These are phyloP conservation scores for Callipepla californica DNA, from an alignment of 2,113 vertebrate species.

Conservation along the genomic window DNA sequence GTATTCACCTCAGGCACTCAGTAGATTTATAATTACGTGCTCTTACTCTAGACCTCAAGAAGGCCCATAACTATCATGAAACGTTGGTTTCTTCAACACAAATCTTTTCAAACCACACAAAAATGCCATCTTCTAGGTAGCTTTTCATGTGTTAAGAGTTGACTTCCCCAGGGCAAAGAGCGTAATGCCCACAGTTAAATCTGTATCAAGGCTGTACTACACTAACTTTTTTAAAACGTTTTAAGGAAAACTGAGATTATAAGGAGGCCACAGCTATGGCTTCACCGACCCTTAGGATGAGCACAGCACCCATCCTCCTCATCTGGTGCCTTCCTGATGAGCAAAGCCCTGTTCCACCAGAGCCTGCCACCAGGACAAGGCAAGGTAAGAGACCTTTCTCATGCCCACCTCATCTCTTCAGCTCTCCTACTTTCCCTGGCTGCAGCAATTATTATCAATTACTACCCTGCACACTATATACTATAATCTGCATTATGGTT, in stretches of 20 bases:
- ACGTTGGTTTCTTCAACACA: slow-evolving; percentile 16
- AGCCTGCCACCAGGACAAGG: neutral
- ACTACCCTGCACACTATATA: neutral
- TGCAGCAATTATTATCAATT: neutral
- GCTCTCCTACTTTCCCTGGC: neutral
- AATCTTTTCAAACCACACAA: slow-evolving; percentile 5
- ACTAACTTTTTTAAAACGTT: neutral
- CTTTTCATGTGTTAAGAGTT: neutral
- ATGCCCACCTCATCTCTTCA: neutral
- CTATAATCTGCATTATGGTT: neutral
- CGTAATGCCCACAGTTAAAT: neutral
- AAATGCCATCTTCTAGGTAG: slow-evolving; percentile 7
- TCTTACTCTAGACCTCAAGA: slow-evolving; percentile 41
- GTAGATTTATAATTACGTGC: slow-evolving; percentile 40
- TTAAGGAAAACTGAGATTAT: neutral
- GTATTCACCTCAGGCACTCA: neutral
- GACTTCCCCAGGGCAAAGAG: neutral
- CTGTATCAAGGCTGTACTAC: neutral
- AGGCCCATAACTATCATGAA: neutral
- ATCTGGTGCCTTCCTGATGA: accelerated
- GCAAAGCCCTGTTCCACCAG: neutral
- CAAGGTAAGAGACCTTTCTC: neutral
- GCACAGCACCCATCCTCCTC: neutral
- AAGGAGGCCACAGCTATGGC: neutral
- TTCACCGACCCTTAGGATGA: neutral